A percentile compares a stretch with the other conserved stretches of the same genome.
Evolutionary conservation across 2,797 vertebrate genomes (phyloP).

Genomic region (Mus spretus): DNA sequence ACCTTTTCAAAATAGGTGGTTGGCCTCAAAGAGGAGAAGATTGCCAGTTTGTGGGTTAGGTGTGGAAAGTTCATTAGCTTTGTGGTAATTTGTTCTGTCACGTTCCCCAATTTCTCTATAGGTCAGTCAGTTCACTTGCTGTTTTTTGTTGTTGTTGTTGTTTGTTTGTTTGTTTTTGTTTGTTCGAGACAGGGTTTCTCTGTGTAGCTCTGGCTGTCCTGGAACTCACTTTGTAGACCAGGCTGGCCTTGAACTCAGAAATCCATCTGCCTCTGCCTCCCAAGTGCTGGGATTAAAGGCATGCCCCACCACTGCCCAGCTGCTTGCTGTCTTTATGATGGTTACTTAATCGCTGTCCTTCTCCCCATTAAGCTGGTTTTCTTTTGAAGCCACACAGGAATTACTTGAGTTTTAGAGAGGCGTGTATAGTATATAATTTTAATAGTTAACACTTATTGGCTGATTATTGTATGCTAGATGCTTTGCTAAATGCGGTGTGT

Average conservation of each 20-base stretch:
- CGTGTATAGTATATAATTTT: constrained; percentile 13
- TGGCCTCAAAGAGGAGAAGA: constrained; percentile 57
- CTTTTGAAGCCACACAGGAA: constrained; percentile 61
- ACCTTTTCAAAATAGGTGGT: constrained; percentile 74
- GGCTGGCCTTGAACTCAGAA: no score
- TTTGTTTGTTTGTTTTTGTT: no score
- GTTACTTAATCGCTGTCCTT: constrained; percentile 55
- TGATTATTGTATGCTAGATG: constrained; percentile 50
- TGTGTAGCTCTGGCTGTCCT: no score
- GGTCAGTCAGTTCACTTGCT: constrained; percentile 33
- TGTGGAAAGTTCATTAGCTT: constrained; percentile 19
- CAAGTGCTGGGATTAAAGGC: no score
- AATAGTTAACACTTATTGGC: constrained; percentile 71
- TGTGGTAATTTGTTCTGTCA: constrained; percentile 36
- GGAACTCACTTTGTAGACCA: no score
- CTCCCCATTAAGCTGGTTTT: constrained; percentile 38
- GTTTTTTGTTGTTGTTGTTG: no score
- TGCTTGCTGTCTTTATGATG: constrained; percentile 27
- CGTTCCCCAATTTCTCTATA: constrained; percentile 47
- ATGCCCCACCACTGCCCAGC: no score
- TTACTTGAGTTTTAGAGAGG: constrained; percentile 67
- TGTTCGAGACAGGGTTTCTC: no score
- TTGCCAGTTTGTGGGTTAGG: constrained; percentile 66
- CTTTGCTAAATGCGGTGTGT: constrained; percentile 63
- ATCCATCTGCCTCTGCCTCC: no score